A percentile compares a stretch with the other conserved stretches of the same genome.
Conservation (phyloP, 92 coral and sea anemone species). For the Bergia puertoricense region DNA sequence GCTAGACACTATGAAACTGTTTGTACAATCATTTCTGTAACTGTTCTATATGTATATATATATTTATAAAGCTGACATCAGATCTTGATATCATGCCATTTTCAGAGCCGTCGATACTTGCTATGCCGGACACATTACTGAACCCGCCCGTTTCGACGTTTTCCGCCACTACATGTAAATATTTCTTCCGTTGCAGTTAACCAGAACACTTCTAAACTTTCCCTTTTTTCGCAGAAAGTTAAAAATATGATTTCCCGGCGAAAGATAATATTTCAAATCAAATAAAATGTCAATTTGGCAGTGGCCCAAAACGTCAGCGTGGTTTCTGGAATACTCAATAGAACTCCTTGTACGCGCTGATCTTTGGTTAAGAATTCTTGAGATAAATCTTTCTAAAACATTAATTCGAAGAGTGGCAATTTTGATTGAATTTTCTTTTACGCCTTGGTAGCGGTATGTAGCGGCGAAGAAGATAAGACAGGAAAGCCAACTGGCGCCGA, state of each 20-base stretch:
- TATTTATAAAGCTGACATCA: not conserved
- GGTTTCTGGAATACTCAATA: not conserved
- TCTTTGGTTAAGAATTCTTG: not conserved
- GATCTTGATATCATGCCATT: not conserved
- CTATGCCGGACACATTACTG: too few relatives aligned
- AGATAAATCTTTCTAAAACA: too few relatives aligned
- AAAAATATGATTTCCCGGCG: not conserved
- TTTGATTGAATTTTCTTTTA: too few relatives aligned
- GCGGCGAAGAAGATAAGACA: not conserved
- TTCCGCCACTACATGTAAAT: too few relatives aligned
- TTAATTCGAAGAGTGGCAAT: not conserved
- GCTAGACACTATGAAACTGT: not conserved
- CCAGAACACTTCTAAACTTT: not conserved
- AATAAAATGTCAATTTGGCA: not conserved
- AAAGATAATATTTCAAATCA: not conserved
- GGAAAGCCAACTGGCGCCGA: not conserved
- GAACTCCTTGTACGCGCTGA: not conserved
- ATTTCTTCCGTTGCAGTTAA: not conserved
- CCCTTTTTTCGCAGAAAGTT: not conserved
- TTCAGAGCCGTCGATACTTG: not conserved
- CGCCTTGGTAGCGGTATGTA: not conserved
- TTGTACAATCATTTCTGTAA: too few relatives aligned
- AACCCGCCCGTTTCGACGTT: too few relatives aligned
- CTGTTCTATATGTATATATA: not conserved
- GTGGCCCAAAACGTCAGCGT: not conserved